Evolutionary conservation across 92 coral and sea anemone genomes (phyloP).

Genomic region (Heliopora coerulea): DNA sequence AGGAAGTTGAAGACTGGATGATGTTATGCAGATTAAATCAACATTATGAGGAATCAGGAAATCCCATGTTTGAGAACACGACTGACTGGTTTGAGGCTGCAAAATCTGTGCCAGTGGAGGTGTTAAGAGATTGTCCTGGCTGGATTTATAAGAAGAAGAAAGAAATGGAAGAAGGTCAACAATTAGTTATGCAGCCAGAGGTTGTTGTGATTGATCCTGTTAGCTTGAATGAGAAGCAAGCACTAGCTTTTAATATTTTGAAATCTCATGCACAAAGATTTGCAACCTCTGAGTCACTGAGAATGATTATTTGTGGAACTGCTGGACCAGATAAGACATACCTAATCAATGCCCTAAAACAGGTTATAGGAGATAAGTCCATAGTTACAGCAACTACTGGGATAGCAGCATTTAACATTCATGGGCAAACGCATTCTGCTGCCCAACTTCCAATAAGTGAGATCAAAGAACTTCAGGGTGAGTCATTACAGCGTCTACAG

Average conservation of each 20-base stretch:
- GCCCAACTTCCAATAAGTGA: conserved; percentile 30
- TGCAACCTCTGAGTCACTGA: background rate
- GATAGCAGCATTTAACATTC: conserved; percentile 39
- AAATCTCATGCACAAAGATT: conserved; percentile 40
- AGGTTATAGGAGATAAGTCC: conserved; percentile 36
- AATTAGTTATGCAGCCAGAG: too few relatives aligned
- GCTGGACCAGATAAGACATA: conserved; percentile 27
- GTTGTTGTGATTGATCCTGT: conserved; percentile 28
- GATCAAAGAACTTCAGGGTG: conserved; percentile 46
- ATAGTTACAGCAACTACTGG: conserved; percentile 47
- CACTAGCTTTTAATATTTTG: conserved; percentile 46
- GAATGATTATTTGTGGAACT: conserved; percentile 16
- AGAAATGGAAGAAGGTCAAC: too few relatives aligned
- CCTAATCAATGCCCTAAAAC: conserved; percentile 56
- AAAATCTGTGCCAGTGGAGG: background rate
- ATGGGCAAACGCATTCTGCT: conserved; percentile 24
- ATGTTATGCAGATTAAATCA: background rate
- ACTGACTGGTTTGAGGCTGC: background rate
- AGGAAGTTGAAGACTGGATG: too few relatives aligned
- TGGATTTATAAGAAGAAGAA: background rate
- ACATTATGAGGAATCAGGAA: too few relatives aligned
- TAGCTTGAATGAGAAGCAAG: conserved; percentile 50
- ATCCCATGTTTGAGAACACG: too few relatives aligned
- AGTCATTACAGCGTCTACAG: conserved; percentile 44
- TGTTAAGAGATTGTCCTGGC: background rate